Base-by-base conservation (phyloP, 2,888 invertebrate species). In the Chrysolina haemoptera region DNA sequence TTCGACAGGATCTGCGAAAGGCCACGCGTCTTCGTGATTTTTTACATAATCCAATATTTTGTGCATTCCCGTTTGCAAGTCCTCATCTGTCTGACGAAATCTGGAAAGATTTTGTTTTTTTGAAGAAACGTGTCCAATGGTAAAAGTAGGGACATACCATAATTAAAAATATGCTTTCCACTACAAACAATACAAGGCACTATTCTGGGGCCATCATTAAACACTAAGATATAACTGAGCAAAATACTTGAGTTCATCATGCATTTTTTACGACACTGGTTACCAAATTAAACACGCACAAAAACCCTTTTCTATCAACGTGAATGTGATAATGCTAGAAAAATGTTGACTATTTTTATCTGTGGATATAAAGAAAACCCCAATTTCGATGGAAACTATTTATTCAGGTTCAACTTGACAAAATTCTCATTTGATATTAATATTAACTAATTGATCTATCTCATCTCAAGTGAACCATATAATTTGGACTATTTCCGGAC, bases 11-110 rank as follows among this genome's bases (percentile, higher is more conserved):
- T 97, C 96, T 86, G 95, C 91, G 88, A 98, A 98, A 0, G 97
- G 97, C 97, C 97, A 98, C 0, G 97, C 96, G 86, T 98, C 97
- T 72, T 95, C 93, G 86, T 97, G 96, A 82, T 94, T 93, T 84
- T 95, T 95, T 50, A 98, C 91, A 83, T 94, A 92, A 86, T 96
- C 95, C 72, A 98, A 89, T 73, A 98, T 96, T 90, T 96, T 96
- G 88, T 96, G 95, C 95, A 96, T 95, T 66, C 96, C 96, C 70
- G 95, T 95, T 86, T 95, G 93, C 72, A 96, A 90, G 83, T 96
- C 96, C 85, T 96, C 96, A 80, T 95, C 95, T 62, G 93, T 93
- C 89, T 94, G 94, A 82, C 93, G 92, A 87, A 94, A 94, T 86
- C 94, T 94, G 48, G 65, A 41, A 65, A 65, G 22, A 65, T 22